A percentile compares a stretch with the other conserved stretches of the same genome.
Conservation (phyloP, 2,113 vertebrate genomes). For the Hippolais icterina region DNA sequence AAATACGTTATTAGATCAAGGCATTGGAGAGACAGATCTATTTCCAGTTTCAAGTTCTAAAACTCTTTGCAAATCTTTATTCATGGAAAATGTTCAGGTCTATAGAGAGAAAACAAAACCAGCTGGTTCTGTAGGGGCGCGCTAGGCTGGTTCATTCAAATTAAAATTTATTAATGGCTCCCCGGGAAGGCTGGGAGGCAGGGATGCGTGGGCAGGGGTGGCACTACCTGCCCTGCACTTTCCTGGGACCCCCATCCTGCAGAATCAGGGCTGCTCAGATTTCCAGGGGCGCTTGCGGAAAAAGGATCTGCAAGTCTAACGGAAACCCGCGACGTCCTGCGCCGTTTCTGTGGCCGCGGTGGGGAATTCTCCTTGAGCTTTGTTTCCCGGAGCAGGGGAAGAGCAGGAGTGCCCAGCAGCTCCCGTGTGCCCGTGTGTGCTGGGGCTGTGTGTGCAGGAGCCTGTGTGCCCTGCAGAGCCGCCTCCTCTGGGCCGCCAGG, state of each 20-base stretch:
- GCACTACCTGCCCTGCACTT: fast-evolving
- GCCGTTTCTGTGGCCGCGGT: not conserved
- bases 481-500: not conserved
- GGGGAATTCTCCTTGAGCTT: not conserved
- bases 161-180: not conserved
- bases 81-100: constrained; percentile 16
- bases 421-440: not conserved
- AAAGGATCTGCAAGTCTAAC: not conserved
- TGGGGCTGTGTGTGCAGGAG: too few species aligned
- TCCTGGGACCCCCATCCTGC: not conserved
- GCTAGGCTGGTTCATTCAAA: constrained; percentile 14
- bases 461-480: not conserved
- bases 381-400: not conserved
- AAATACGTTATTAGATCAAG: constrained; percentile 1
- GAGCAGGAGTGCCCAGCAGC: not conserved
- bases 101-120: constrained; percentile 28
- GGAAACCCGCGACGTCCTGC: fast-evolving
- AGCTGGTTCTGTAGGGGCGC: not conserved
- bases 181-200: not conserved
- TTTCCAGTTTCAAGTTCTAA: not conserved
- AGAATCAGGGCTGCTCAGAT: fast-evolving
- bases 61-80: constrained; percentile 35
- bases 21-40: not conserved
- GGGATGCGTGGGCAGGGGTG: not conserved
- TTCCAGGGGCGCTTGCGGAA: not conserved